Evolutionary conservation across 2,113 vertebrate genomes (phyloP).

Genomic region (Sorex araneus): DNA sequence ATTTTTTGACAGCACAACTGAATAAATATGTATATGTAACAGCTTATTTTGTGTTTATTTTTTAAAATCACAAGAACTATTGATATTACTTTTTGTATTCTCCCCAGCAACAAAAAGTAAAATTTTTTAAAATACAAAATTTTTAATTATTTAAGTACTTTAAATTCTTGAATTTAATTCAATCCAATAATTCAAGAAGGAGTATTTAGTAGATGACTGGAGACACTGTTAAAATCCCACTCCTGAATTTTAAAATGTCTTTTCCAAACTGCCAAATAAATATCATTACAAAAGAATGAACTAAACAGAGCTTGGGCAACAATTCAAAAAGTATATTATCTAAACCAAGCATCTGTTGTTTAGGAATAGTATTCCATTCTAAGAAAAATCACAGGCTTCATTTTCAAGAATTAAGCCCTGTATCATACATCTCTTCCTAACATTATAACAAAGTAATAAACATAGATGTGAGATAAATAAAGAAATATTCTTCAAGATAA

Average conservation of each 20-base stretch:
- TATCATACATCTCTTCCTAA: constrained; percentile 34
- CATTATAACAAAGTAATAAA: constrained; percentile 56
- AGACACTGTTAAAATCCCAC: constrained; percentile 20
- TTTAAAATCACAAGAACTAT: background rate
- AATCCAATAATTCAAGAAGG: constrained; percentile 55
- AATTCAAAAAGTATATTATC: constrained; percentile 42
- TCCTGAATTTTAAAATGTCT: constrained; percentile 57
- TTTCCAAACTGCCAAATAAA: constrained; percentile 64
- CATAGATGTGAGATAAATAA: constrained; percentile 56
- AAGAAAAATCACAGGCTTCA: constrained; percentile 55
- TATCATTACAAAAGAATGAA: constrained; percentile 65
- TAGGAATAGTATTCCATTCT: constrained; percentile 41
- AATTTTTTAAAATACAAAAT: constrained; percentile 33
- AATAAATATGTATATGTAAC: background rate
- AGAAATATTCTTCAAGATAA: constrained; percentile 61
- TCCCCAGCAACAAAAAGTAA: background rate
- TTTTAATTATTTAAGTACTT: background rate
- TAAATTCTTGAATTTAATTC: background rate
- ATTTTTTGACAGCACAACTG: constrained; percentile 13
- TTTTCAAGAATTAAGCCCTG: constrained; percentile 30
- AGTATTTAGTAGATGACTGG: constrained; percentile 49
- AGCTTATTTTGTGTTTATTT: constrained; percentile 18
- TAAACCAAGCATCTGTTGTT: constrained; percentile 56
- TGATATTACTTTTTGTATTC: constrained; percentile 37
- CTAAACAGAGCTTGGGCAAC: constrained; percentile 22